Percentiles rank a stretch among this genome's conserved stretches.
phyloP scores from a whole-genome alignment of 1,140 invertebrate genomes.

The Plectus sambesii region DNA sequence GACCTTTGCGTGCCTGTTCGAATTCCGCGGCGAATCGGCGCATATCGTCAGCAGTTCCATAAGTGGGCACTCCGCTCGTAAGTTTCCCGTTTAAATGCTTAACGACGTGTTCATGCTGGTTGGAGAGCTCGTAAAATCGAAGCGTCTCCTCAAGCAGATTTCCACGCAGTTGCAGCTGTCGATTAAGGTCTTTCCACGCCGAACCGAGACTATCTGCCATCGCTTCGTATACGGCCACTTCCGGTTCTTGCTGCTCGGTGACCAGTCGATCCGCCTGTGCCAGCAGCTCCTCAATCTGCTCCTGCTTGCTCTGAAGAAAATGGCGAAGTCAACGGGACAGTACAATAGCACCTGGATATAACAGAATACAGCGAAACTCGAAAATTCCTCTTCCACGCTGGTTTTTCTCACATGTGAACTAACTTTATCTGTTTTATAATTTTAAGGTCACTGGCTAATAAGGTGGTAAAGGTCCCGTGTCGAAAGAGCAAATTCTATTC shows the following conservation, averaged over 20 bases:
- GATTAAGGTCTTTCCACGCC: slow-evolving; percentile 76
- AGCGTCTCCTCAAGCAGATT: slow-evolving; percentile 60
- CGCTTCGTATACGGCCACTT: slow-evolving; percentile 65
- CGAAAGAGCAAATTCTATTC: too few species aligned
- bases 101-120: slow-evolving; percentile 26
- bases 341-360: background rate
- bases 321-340: slow-evolving; percentile 11
- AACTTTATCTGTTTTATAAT: background rate
- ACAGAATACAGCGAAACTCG: background rate
- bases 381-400: background rate
- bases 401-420: slow-evolving; percentile 5
- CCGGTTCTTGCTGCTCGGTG: slow-evolving; percentile 60
- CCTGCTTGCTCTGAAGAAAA: slow-evolving; percentile 65
- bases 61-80: slow-evolving; percentile 6
- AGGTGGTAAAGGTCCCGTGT: too few species aligned
- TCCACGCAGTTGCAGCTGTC: slow-evolving; percentile 63
- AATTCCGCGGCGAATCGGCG: too few species aligned
- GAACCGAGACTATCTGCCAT: slow-evolving; percentile 77
- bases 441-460: background rate
- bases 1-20: too few species aligned
- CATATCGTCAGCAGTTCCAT: too few species aligned
- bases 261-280: slow-evolving; percentile 71
- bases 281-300: slow-evolving; percentile 74
- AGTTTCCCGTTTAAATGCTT: slow-evolving; percentile 7
- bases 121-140: slow-evolving; percentile 44